These are phyloP conservation scores for Excalfactoria chinensis DNA, from an alignment of 2,113 vertebrate genomes.

Conservation along the genomic window DNA sequence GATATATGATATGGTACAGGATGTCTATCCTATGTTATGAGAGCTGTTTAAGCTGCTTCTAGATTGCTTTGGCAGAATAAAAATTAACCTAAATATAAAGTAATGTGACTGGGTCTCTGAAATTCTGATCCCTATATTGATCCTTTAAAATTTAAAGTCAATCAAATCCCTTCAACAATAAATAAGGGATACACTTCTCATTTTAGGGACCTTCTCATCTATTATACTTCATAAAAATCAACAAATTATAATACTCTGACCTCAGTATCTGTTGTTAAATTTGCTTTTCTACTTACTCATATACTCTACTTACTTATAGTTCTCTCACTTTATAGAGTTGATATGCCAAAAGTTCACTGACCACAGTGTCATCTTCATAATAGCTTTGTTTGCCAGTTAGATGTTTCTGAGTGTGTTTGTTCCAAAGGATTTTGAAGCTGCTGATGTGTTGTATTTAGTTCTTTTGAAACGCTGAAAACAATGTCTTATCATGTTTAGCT, in stretches of 20 bases:
- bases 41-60: not conserved
- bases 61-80: not conserved
- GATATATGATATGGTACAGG: not conserved
- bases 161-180: not conserved
- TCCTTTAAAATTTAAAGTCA: not conserved
- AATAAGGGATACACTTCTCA: not conserved
- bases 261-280: not conserved
- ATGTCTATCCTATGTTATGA: not conserved
- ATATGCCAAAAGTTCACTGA: slow-evolving; percentile 54
- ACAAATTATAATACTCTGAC: not conserved
- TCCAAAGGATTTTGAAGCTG: slow-evolving; percentile 72
- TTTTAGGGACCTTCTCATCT: not conserved
- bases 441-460: slow-evolving; percentile 69
- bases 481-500: slow-evolving; percentile 65
- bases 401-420: slow-evolving; percentile 69
- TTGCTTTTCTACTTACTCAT: slow-evolving; percentile 13
- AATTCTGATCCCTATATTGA: not conserved
- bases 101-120: not conserved
- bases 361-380: slow-evolving; percentile 49
- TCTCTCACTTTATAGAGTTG: slow-evolving; percentile 27
- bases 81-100: not conserved
- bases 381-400: slow-evolving; percentile 71
- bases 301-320: not conserved
- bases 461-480: slow-evolving; percentile 72
- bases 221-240: not conserved